phyloP scores from a whole-genome alignment of 1,140 invertebrate species.

The Pteromalus puparum region DNA sequence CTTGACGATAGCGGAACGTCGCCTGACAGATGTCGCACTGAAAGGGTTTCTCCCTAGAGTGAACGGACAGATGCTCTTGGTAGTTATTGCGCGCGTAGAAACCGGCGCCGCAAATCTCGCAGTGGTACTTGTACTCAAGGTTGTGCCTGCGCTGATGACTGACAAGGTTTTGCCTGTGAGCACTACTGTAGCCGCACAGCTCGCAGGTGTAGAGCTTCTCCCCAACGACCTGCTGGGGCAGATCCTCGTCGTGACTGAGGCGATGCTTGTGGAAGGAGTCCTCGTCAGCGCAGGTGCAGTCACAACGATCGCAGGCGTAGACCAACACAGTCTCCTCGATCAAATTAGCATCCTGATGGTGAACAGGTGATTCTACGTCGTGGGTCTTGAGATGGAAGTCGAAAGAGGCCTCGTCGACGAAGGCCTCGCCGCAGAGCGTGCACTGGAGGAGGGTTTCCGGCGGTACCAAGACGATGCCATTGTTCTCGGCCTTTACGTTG shows the following conservation, averaged over 20 bases:
- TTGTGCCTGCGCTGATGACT: constrained; percentile 69
- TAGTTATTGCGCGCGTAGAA: constrained; percentile 70
- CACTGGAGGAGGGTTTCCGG: constrained; percentile 60
- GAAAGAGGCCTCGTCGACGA: constrained; percentile 70
- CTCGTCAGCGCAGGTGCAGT: constrained; percentile 61
- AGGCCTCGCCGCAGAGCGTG: constrained; percentile 69
- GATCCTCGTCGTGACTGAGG: constrained; percentile 47
- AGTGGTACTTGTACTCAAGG: constrained; percentile 74
- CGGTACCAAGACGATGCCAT: constrained; percentile 50
- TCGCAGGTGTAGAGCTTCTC: constrained; percentile 65
- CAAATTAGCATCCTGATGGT: constrained; percentile 37
- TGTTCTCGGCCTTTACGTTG: constrained; percentile 53
- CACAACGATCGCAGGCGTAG: constrained; percentile 70
- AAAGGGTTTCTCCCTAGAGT: constrained; percentile 68
- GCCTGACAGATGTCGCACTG: constrained; percentile 74
- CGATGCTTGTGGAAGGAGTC: constrained; percentile 64
- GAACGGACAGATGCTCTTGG: constrained; percentile 68
- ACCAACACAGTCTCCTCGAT: constrained; percentile 30
- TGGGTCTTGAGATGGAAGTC: constrained; percentile 56
- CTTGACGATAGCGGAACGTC: constrained; percentile 74
- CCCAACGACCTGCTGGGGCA: constrained; percentile 1
- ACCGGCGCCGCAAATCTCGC: constrained; percentile 82
- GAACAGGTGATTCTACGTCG: constrained; percentile 3
- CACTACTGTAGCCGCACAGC: constrained; percentile 66
- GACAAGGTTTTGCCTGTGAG: constrained; percentile 65